Evolutionary conservation across 2,113 vertebrate species (phyloP).

Genomic region (Aptenodytes forsteri): DNA sequence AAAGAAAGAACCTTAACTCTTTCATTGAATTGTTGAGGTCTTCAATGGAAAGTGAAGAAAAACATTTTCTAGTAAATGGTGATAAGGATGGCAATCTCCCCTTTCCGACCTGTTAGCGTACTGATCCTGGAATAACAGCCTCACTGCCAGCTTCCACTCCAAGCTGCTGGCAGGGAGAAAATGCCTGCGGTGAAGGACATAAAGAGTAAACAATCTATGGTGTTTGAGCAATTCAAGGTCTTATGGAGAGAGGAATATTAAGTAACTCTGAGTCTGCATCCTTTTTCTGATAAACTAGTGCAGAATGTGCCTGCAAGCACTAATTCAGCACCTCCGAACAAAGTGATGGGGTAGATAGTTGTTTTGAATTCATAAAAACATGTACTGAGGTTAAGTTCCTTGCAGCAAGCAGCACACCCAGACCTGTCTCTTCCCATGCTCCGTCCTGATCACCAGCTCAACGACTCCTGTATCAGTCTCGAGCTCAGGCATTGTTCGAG

Average conservation of each 20-base stretch:
- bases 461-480: accelerated
- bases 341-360: background rate
- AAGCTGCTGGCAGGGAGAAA: background rate
- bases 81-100: too few species aligned
- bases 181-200: too few species aligned
- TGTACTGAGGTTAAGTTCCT: background rate
- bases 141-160: background rate
- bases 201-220: too few species aligned
- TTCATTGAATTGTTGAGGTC: background rate
- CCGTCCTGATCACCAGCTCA: background rate
- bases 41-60: background rate
- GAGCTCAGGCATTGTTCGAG: background rate
- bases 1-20: background rate
- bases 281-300: background rate
- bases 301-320: background rate
- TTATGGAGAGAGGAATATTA: background rate
- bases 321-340: background rate
- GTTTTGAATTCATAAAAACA: background rate
- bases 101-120: background rate
- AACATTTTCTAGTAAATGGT: background rate
- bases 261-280: background rate
- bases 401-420: background rate
- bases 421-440: background rate
- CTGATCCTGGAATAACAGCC: background rate
- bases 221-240: background rate